Evolutionary conservation across 2,797 vertebrate genomes (phyloP).

Genomic region (Eulemur mongoz): DNA sequence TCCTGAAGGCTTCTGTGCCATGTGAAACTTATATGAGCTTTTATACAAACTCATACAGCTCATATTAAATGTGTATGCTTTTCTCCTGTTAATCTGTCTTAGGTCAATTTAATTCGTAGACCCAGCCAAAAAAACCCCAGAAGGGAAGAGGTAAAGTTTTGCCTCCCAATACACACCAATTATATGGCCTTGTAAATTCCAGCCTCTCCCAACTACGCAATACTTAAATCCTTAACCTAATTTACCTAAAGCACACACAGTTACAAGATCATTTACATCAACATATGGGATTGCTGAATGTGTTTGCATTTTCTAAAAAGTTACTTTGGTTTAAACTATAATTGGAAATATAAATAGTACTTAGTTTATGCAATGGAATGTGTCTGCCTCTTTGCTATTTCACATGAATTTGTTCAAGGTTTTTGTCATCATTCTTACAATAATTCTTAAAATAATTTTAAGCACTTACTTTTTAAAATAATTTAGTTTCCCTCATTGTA

Average conservation of each 20-base stretch:
- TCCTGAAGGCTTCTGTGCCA: not conserved
- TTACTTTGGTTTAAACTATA: not conserved
- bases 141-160: not conserved
- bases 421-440: not conserved
- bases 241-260: not conserved
- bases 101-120: not conserved
- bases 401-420: not conserved
- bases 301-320: not conserved
- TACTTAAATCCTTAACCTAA: not conserved
- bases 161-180: not conserved
- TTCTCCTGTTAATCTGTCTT: not conserved
- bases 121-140: not conserved
- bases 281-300: not conserved
- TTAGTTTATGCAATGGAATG: not conserved
- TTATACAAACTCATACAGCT: not conserved
- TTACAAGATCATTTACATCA: not conserved
- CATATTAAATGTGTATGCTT: not conserved
- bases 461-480: not conserved
- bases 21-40: not conserved
- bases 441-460: constrained; percentile 31
- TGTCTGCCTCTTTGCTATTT: not conserved
- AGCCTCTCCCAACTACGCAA: not conserved
- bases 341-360: not conserved
- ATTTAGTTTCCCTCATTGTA: not conserved
- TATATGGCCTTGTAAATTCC: not conserved